Evolutionary conservation across 2,113 vertebrate species (phyloP), one percentile per base, ranked within the genome.

Genomic region (Sceloporus undulatus): DNA sequence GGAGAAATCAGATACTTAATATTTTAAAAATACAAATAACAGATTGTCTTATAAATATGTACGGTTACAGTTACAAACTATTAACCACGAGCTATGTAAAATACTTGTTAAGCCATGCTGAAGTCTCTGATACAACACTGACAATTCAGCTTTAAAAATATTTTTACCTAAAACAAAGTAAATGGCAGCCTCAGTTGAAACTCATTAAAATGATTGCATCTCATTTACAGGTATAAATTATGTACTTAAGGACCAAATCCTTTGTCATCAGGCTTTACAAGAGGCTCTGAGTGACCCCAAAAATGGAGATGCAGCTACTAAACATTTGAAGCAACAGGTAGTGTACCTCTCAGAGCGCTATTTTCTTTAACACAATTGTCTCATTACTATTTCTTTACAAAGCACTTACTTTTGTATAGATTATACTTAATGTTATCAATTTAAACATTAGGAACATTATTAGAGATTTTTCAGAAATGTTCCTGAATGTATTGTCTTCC

Each of bases 321-420:
- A 99, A 94, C 98, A 99, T 94, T 96, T 99, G 88, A 98, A 98
- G 87, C 99, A 99, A 89, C 98, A 99, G 98, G 99, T 99, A 95
- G 74, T 87, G 77, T 85, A 19, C 8, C 7, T 68, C 77, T 89
- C 85, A 56, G 52, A 84, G 59, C 2, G 40, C 75, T 78, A 0
- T 4, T 5, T 74, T 14, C n/a, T 90, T 87, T 81, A 77, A 0
- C 0, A 0, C 19, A 85, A 18, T 62, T 71, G 85, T 84, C 14
- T 87, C 23, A n/a, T 52, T 84, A 81, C 65, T n/a, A 86, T 62
- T 0, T 0, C 21, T 70, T 0, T 0, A 0, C 71, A 48, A 87
- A 54, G 25, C 86, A 62, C 73, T 48, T 68, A 27, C 48, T 1
- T 29, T 83, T n/a, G 80, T 48, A 54, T 40, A 23, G 90, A 88